Evolutionary conservation across 2,797 vertebrate genomes (phyloP).

Genomic region (Pseudocheirus occidentalis): DNA sequence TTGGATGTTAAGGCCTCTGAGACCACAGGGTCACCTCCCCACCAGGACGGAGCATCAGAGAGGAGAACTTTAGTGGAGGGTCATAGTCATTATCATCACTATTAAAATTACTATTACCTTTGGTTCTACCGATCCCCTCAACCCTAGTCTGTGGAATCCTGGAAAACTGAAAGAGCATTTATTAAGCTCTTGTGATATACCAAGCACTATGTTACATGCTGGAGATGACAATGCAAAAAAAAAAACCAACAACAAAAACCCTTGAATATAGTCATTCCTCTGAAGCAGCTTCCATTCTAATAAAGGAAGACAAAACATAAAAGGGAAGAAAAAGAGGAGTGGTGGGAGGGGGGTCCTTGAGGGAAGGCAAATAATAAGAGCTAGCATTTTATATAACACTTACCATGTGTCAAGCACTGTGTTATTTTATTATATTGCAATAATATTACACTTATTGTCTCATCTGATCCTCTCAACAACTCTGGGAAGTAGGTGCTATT

Average conservation of each 20-base stretch:
- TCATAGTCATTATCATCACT: not conserved
- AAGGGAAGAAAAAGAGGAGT: no score
- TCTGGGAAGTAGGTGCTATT: not conserved
- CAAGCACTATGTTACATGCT: not conserved
- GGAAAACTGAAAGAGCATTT: not conserved
- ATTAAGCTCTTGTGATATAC: not conserved
- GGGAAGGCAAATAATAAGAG: not conserved
- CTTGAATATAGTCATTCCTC: not conserved
- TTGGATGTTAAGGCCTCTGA: not conserved
- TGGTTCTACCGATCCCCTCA: no score
- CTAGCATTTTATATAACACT: not conserved
- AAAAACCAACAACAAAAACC: no score
- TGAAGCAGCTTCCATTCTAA: not conserved
- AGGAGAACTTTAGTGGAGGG: not conserved
- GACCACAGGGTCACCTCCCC: accelerated
- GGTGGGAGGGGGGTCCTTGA: no score
- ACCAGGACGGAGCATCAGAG: not conserved
- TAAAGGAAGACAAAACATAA: no score
- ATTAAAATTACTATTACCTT: no score
- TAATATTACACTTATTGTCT: not conserved
- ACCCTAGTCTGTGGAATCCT: no score
- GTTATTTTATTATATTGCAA: not conserved
- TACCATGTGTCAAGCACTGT: no score
- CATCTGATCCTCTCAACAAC: not conserved
- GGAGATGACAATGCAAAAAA: not conserved